Percentiles rank a stretch among this genome's conserved stretches.
These are phyloP conservation scores for Bombus breviceps DNA, from an alignment of 1,140 invertebrate species.

Conservation along the genomic window DNA sequence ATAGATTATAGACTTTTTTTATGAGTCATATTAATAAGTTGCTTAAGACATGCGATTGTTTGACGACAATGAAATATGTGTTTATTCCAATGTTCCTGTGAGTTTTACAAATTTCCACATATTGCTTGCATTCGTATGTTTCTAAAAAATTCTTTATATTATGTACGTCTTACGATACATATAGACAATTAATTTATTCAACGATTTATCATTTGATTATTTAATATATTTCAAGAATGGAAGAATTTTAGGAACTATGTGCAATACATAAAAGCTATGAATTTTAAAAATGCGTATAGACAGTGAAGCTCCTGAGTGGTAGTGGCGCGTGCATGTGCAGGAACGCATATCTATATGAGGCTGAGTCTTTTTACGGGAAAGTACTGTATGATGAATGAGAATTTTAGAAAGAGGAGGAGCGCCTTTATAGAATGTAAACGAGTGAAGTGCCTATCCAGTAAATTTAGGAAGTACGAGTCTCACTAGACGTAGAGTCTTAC, in stretches of 20 bases:
- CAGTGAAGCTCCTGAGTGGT: neutral
- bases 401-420: neutral
- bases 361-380: neutral
- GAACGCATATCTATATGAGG: too few relatives aligned
- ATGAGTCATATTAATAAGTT: too few relatives aligned
- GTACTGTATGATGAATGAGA: constrained; percentile 12
- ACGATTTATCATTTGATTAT: neutral
- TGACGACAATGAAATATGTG: too few relatives aligned
- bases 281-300: neutral
- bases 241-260: neutral
- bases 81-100: neutral
- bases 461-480: neutral
- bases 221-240: neutral
- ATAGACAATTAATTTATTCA: neutral
- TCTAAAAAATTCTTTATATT: too few relatives aligned
- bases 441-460: neutral
- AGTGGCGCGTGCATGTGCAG: too few relatives aligned
- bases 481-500: neutral
- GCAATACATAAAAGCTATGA: too few relatives aligned
- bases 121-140: too few relatives aligned
- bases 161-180: too few relatives aligned
- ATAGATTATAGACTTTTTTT: too few relatives aligned
- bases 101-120: neutral
- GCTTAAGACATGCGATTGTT: too few relatives aligned
- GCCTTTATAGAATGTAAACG: neutral